phyloP scores from a whole-genome alignment of 1,140 invertebrate genomes.

The Leptinotarsa texana region DNA sequence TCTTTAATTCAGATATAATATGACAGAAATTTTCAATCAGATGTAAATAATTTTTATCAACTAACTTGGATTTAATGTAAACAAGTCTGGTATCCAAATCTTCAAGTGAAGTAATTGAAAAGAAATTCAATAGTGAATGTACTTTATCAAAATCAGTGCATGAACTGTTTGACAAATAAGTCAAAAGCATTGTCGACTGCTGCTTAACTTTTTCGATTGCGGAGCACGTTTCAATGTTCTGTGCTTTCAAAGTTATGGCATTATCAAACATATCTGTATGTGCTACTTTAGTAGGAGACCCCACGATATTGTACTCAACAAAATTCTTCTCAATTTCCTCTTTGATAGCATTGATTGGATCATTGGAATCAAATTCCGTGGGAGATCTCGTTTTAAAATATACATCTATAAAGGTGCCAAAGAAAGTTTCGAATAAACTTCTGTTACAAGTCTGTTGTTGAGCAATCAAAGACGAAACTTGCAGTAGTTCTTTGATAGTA shows the following conservation, averaged over 20 bases:
- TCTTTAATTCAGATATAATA: conserved; percentile 2
- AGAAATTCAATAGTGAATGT: conserved; percentile 37
- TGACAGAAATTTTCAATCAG: conserved; percentile 17
- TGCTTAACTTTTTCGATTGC: conserved; percentile 51
- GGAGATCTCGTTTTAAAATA: conserved; percentile 67
- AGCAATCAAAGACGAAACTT: conserved; percentile 64
- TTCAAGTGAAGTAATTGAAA: conserved; percentile 45
- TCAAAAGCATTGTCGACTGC: conserved; percentile 43
- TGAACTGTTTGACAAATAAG: conserved; percentile 2
- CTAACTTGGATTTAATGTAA: conserved; percentile 17
- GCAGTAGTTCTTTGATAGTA: conserved; percentile 65
- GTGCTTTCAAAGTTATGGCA: conserved; percentile 44
- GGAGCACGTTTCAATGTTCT: conserved; percentile 46
- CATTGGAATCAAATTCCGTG: conserved; percentile 57
- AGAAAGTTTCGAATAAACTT: conserved; percentile 59
- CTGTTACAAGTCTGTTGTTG: conserved; percentile 69
- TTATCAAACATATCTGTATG: conserved; percentile 27
- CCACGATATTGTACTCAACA: not conserved
- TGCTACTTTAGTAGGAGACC: not conserved
- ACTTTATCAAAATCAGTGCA: not conserved
- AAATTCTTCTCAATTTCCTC: conserved; percentile 38
- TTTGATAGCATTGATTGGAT: conserved; percentile 41
- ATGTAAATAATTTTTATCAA: not conserved
- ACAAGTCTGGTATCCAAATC: conserved; percentile 43
- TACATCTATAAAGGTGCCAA: conserved; percentile 66